Evolutionary conservation across 2,888 invertebrate species (phyloP).

Genomic region (Meliscaeva auricollis): DNA sequence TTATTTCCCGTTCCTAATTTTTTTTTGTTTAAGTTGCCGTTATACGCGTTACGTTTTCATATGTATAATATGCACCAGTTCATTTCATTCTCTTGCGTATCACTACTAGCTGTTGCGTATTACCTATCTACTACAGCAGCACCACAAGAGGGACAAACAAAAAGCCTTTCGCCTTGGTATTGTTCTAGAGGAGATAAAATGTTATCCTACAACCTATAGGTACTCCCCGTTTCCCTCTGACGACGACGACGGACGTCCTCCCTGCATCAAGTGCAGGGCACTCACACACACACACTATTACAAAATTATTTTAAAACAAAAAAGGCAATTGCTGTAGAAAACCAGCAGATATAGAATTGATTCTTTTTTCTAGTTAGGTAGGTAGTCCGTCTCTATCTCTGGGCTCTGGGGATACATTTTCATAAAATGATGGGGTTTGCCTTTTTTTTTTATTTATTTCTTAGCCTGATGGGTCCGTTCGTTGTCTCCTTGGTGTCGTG

Average conservation of each 20-base stretch:
- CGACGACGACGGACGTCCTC: conserved; percentile 2
- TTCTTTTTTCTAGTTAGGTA: not conserved
- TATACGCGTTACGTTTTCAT: conserved; percentile 65
- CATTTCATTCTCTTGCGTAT: conserved; percentile 60
- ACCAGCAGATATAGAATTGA: conserved; percentile 5
- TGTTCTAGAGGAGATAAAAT: conserved; percentile 65
- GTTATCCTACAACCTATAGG: conserved; percentile 29
- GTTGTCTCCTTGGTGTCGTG: conserved; percentile 75
- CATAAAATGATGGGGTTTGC: conserved; percentile 51
- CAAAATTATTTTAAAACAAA: conserved; percentile 28
- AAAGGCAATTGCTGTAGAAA: conserved; percentile 37
- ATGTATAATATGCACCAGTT: conserved; percentile 8
- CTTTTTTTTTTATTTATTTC: conserved; percentile 42
- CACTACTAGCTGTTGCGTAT: conserved; percentile 23
- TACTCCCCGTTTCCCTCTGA: not conserved
- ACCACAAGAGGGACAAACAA: conserved; percentile 14
- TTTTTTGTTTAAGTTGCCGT: conserved; percentile 44
- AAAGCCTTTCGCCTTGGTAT: conserved; percentile 63
- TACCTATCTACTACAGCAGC: not conserved
- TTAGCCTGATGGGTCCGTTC: conserved; percentile 15
- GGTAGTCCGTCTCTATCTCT: conserved; percentile 40
- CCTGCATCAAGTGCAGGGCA: not conserved
- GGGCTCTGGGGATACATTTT: conserved; percentile 64
- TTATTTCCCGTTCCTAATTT: conserved; percentile 19
- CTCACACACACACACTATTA: conserved; percentile 24